phyloP scores from a whole-genome alignment of 2,797 vertebrate genomes.

The Columba guinea region DNA sequence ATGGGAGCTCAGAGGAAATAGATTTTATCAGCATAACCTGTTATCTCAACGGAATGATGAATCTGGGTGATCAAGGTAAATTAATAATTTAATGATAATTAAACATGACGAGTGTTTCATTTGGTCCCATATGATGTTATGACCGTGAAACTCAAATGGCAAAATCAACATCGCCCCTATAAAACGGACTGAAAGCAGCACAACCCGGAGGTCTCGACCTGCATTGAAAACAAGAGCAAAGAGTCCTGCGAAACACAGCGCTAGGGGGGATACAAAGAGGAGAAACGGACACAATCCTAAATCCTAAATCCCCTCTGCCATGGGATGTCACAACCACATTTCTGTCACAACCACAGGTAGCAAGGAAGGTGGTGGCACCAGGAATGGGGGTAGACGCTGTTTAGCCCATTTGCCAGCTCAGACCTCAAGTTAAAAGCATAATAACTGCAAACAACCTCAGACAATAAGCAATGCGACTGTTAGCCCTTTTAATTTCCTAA shows the following conservation, averaged over 20 bases:
- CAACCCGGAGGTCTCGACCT: not conserved
- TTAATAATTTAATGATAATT: not conserved
- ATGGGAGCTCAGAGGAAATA: not conserved
- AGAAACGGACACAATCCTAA: not conserved
- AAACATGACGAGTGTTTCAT: not conserved
- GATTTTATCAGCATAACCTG: not conserved
- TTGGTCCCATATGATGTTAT: not conserved
- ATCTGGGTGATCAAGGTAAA: not conserved
- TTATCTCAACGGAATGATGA: not conserved
- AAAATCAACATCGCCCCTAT: not conserved
- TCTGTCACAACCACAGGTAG: not conserved
- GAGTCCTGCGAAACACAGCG: not conserved
- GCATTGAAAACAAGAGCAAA: not conserved
- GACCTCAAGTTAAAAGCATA: not conserved
- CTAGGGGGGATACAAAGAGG: fast-evolving
- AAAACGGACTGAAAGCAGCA: not conserved
- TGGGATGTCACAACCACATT: not conserved
- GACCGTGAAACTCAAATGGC: not conserved
- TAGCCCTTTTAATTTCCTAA: not conserved
- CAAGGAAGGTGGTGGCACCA: not conserved
- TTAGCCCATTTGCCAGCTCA: not conserved
- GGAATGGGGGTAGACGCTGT: not conserved
- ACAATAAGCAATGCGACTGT: not conserved
- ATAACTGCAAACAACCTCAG: not conserved
- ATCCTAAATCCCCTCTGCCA: not conserved